A percentile compares a stretch with the other conserved stretches of the same genome.
These are phyloP conservation scores for Pristionchus arcanus DNA, from an alignment of 2,888 invertebrate species.

Conservation along the genomic window DNA sequence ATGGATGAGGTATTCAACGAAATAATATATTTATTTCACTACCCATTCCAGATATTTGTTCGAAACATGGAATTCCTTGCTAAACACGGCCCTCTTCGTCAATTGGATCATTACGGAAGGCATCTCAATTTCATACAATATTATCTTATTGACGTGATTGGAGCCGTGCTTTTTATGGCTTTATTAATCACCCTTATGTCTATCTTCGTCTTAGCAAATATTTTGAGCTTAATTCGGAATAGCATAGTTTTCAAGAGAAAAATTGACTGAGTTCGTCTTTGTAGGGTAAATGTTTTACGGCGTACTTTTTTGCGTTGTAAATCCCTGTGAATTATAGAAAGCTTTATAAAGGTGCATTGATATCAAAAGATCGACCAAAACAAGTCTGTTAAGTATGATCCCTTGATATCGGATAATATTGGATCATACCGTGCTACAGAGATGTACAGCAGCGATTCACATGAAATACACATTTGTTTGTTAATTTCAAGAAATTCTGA, in stretches of 20 bases:
- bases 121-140: conserved; percentile 52
- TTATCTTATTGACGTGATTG: conserved; percentile 48
- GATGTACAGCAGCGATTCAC: no score
- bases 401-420: no score
- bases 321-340: not conserved
- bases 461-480: no score
- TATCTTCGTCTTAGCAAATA: not conserved
- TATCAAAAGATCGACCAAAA: no score
- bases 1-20: not conserved
- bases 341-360: not conserved
- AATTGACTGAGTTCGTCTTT: not conserved
- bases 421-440: no score
- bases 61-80: conserved; percentile 51
- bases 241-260: not conserved
- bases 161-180: not conserved
- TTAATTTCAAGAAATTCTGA: no score
- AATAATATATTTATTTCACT: no score
- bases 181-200: not conserved
- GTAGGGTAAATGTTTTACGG: not conserved
- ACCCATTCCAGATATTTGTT: conserved; percentile 25
- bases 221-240: not conserved
- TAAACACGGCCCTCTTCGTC: conserved; percentile 35
- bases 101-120: conserved; percentile 33
- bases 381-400: no score
- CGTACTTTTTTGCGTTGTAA: not conserved